These are phyloP conservation scores for Patiria miniata DNA, from an alignment of 35 echinoderm and acorn worm species.

Conservation along the genomic window DNA sequence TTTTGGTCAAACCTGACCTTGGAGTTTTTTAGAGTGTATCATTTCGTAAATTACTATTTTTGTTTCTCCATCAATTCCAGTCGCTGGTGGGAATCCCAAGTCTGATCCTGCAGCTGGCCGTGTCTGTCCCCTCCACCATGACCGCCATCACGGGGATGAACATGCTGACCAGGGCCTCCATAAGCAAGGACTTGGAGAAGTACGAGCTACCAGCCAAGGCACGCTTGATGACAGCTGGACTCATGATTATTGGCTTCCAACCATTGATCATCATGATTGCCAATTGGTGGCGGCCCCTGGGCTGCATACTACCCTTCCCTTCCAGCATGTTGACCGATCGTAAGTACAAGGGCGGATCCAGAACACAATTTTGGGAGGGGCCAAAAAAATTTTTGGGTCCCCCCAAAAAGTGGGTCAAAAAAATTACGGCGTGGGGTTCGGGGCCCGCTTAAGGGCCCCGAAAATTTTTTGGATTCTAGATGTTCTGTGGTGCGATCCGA, in stretches of 20 bases:
- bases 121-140: slow-evolving; percentile 16
- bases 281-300: neutral
- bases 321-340: neutral
- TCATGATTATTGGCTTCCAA: neutral
- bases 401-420: too few relatives aligned
- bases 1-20: too few relatives aligned
- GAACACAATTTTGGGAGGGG: too few relatives aligned
- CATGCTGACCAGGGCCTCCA: slow-evolving; percentile 6
- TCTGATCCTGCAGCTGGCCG: neutral
- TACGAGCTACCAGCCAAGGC: slow-evolving; percentile 7
- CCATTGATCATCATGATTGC: neutral
- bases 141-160: slow-evolving; percentile 20
- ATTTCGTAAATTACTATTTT: too few relatives aligned
- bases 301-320: neutral
- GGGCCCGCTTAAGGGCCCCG: too few relatives aligned
- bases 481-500: too few relatives aligned
- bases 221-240: neutral
- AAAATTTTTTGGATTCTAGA: too few relatives aligned
- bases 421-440: too few relatives aligned
- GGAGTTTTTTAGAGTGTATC: too few relatives aligned
- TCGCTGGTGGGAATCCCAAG: neutral
- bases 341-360: too few relatives aligned
- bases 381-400: too few relatives aligned
- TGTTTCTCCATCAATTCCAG: neutral
- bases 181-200: neutral